A percentile compares a stretch with the other conserved stretches of the same genome.
Evolutionary conservation across 1,140 invertebrate species (phyloP).

Genomic region (Luehdorfia chinensis): DNA sequence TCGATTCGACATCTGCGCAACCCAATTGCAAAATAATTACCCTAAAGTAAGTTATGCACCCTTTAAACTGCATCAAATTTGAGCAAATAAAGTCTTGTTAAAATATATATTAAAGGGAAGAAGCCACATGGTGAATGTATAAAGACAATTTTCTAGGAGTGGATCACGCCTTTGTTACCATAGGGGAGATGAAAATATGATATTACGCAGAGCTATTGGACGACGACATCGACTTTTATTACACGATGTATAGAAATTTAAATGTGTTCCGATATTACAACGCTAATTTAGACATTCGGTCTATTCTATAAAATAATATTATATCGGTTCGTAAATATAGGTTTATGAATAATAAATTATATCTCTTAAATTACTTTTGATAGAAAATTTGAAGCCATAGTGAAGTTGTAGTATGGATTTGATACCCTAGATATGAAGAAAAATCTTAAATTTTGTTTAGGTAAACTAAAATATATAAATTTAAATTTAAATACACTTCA

Average conservation of each 20-base stretch:
- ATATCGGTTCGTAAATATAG: too few relatives aligned
- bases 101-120: constrained; percentile 50
- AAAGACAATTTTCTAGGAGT: constrained; percentile 58
- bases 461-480: too few relatives aligned
- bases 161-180: constrained; percentile 30
- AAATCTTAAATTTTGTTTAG: too few relatives aligned
- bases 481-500: too few relatives aligned
- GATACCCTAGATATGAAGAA: too few relatives aligned
- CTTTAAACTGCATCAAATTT: constrained; percentile 70
- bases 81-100: constrained; percentile 58
- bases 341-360: too few relatives aligned
- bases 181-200: constrained; percentile 43
- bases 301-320: too few relatives aligned
- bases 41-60: constrained; percentile 73
- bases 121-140: constrained; percentile 56
- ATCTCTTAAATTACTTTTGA: too few relatives aligned
- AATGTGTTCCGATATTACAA: background rate
- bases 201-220: constrained; percentile 35
- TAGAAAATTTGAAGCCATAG: too few relatives aligned
- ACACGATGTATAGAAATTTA: constrained; percentile 14
- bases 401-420: too few relatives aligned
- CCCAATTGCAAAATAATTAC: constrained; percentile 73
- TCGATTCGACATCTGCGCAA: constrained; percentile 58
- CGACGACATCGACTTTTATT: constrained; percentile 30
- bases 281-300: background rate